phyloP scores from a whole-genome alignment of 2,113 vertebrate genomes.

The Silurus glanis region DNA sequence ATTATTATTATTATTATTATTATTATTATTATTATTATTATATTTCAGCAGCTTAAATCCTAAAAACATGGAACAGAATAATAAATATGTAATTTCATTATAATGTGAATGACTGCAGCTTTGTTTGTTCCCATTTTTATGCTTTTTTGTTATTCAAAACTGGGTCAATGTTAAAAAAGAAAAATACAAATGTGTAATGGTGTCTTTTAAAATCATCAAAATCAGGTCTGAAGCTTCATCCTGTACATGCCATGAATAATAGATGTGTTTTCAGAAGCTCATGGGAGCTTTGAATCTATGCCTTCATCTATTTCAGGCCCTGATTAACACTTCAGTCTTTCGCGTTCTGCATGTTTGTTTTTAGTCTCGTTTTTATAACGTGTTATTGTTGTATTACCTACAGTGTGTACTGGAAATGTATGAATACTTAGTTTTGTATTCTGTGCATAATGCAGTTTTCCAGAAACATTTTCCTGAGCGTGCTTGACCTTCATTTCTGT shows the following conservation, averaged over 20 bases:
- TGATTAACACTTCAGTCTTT: slow-evolving; percentile 40
- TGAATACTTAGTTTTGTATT: neutral
- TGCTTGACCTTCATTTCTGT: neutral
- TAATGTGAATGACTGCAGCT: neutral
- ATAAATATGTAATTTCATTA: neutral
- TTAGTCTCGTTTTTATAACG: neutral
- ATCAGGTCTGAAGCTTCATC: slow-evolving; percentile 58
- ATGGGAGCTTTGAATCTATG: slow-evolving; percentile 45
- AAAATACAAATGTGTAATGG: neutral
- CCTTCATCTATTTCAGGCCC: slow-evolving; percentile 48
- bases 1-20: neutral
- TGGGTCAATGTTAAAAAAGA: neutral
- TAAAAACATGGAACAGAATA: neutral
- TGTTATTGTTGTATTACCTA: neutral
- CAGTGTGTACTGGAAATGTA: neutral
- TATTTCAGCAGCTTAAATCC: neutral
- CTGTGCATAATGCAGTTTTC: neutral
- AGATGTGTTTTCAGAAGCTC: slow-evolving; percentile 53
- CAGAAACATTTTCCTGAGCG: neutral
- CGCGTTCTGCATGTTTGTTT: neutral
- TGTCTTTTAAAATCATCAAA: slow-evolving; percentile 20
- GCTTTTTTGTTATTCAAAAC: neutral
- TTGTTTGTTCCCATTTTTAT: neutral
- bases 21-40: neutral
- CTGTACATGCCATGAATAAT: slow-evolving; percentile 61